Conservation (phyloP, 1,140 invertebrate genomes). For the Octopus bimaculoides region DNA sequence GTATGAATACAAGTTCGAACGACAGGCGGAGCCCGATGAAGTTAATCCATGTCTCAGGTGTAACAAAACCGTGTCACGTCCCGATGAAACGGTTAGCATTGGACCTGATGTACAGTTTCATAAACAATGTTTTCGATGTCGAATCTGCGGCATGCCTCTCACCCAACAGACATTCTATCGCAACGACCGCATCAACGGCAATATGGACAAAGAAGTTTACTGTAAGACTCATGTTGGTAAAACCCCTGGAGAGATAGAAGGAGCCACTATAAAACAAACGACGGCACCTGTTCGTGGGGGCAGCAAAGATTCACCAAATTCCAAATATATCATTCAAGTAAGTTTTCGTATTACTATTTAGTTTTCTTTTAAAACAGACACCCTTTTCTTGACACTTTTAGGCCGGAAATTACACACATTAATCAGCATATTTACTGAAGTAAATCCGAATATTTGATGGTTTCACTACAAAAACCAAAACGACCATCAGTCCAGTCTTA, state of each 20-base stretch:
- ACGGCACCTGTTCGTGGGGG: slow-evolving; percentile 20
- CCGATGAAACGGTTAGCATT: slow-evolving; percentile 46
- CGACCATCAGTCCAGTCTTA: too few species aligned
- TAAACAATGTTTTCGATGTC: slow-evolving; percentile 48
- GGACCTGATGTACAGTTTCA: slow-evolving; percentile 48
- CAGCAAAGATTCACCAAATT: slow-evolving; percentile 11
- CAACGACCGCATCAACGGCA: slow-evolving; percentile 22
- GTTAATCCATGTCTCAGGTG: slow-evolving; percentile 49
- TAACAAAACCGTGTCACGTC: slow-evolving; percentile 43
- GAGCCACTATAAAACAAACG: slow-evolving; percentile 15
- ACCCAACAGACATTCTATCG: slow-evolving; percentile 51
- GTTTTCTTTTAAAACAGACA: too few species aligned
- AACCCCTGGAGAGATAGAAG: slow-evolving; percentile 41
- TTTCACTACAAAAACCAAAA: too few species aligned
- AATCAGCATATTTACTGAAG: too few species aligned
- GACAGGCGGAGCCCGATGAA: slow-evolving; percentile 37
- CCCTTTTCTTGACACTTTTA: too few species aligned
- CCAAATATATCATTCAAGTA: slow-evolving; percentile 41
- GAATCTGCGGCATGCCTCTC: slow-evolving; percentile 48
- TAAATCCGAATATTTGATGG: too few species aligned
- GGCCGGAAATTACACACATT: too few species aligned
- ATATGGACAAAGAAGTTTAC: slow-evolving; percentile 43
- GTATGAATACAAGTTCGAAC: slow-evolving; percentile 50
- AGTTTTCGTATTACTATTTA: background rate
- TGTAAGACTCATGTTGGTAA: slow-evolving; percentile 49